Percentiles rank a stretch among this genome's conserved stretches.
Evolutionary conservation across 2,797 vertebrate species (phyloP).

Genomic region (Sternarchorhynchus goeldii): DNA sequence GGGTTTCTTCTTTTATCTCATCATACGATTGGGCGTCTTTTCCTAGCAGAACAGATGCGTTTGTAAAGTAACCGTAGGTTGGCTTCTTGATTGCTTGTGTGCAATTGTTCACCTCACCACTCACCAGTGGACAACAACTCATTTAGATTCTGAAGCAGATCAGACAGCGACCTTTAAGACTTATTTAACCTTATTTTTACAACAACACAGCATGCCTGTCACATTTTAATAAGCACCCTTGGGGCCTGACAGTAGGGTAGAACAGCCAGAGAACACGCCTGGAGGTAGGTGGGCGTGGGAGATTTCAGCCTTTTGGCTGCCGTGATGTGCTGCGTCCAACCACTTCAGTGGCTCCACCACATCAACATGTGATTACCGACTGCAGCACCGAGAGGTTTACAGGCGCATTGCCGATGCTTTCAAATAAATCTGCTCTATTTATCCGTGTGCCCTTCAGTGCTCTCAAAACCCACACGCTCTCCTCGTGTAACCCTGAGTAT

Average conservation of each 20-base stretch:
- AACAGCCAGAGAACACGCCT: conserved; percentile 2
- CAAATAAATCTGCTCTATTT: too few species aligned
- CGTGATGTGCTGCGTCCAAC: conserved; percentile 15
- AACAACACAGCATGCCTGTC: conserved; percentile 53
- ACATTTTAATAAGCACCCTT: conserved; percentile 57
- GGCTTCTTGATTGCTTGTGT: neutral
- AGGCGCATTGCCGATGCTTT: too few species aligned
- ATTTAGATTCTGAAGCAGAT: conserved; percentile 44
- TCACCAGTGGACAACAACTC: conserved; percentile 17
- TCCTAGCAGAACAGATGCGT: too few species aligned
- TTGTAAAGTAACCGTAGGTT: conserved; percentile 1
- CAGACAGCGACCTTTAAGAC: conserved; percentile 54
- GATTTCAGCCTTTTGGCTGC: conserved; percentile 34
- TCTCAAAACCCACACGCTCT: too few species aligned
- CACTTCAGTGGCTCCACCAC: conserved; percentile 17
- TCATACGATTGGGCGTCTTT: too few species aligned
- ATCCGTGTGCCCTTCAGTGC: too few species aligned
- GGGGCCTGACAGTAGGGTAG: conserved; percentile 26
- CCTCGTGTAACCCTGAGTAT: too few species aligned
- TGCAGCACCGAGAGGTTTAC: too few species aligned
- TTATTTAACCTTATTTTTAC: conserved; percentile 61
- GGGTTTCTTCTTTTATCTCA: too few species aligned
- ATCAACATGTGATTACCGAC: neutral
- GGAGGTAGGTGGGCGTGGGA: conserved; percentile 26
- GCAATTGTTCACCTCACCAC: neutral